Percentiles rank a stretch among this genome's conserved stretches.
Conservation (phyloP, 2,113 vertebrate species). For the Octodon degus region DNA sequence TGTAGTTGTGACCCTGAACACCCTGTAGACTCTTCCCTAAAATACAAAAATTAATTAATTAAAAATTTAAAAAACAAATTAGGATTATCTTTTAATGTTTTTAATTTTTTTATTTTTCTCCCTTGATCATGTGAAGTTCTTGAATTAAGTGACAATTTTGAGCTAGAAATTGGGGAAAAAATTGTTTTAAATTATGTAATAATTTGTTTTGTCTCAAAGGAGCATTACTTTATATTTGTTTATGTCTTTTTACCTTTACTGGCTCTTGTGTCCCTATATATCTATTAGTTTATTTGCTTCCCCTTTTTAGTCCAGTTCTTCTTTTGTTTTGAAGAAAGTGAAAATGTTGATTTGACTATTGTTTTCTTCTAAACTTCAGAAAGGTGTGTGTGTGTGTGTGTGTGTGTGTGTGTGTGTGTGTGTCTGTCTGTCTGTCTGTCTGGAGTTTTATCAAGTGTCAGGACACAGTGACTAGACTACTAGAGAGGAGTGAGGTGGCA, state of each 20-base stretch:
- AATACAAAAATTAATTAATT: too few relatives aligned
- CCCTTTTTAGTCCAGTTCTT: neutral
- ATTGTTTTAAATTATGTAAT: too few relatives aligned
- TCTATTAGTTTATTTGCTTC: neutral
- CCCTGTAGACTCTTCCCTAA: too few relatives aligned
- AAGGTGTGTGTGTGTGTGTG: neutral
- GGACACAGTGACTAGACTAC: neutral
- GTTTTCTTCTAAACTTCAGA: neutral
- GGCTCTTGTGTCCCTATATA: neutral
- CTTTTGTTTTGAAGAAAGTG: neutral
- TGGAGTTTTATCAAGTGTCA: constrained; percentile 4
- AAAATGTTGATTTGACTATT: neutral
- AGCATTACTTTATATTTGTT: too few relatives aligned
- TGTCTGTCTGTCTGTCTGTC: too few relatives aligned
- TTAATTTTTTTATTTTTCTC: neutral
- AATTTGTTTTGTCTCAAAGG: too few relatives aligned
- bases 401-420: neutral
- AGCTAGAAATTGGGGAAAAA: neutral
- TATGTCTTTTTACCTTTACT: too few relatives aligned
- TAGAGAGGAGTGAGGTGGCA: neutral
- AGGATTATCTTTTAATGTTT: neutral
- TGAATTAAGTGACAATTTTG: constrained; percentile 11
- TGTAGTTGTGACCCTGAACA: too few relatives aligned
- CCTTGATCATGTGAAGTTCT: neutral
- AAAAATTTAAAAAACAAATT: neutral